Base-by-base conservation (phyloP, 2,888 invertebrate species). In the Netelia melanura region DNA sequence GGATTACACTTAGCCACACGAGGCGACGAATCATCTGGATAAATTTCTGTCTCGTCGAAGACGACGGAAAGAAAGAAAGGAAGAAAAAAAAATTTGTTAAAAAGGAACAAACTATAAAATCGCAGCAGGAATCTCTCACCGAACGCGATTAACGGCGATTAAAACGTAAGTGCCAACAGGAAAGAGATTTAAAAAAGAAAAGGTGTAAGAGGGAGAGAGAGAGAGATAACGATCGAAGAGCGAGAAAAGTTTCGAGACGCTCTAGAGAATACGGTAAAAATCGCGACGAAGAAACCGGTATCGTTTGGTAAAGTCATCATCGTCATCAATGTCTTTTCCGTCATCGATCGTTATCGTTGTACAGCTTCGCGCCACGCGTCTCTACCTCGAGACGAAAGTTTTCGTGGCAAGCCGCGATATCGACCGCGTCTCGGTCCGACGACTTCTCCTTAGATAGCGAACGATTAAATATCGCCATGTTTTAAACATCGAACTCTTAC, bases 1-100 rank as follows among this genome's bases (percentile, higher is more conserved):
- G 87, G 90, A 90, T 88, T 88, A 89, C 74, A 88, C 88, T 64
- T 88, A 85, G 76, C 65, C 65, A 10, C 8, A 25, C 58, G 58
- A 30, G 25, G 67, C 58, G 30, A 30, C 30, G 30, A 30, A 30
- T 30, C 30, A 30, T 30, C 30, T 30, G 30, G 30, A 70, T 65
- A 54, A 48, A 2, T 21, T 3, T 25, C 67, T 44, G 14, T 54
- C 76, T 48, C 8, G 11, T 17, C 56, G 56, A 64, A 64, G 65
- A 44, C 38, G 10, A 58, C n/a, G 30, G 25, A 43, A 44, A 10
- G 56, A 62, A 9, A 54, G 38, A 67, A 61, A 56, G 54, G 58
- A 67, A 64, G 43, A 68, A 77, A 30, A 54, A 71, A 77, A 52
- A 48, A 17, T 17, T 17, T 17, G 0, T 44, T 71, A 61, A 23